Conservation (phyloP, 2,797 vertebrate genomes). For the Alcedo atthis region DNA sequence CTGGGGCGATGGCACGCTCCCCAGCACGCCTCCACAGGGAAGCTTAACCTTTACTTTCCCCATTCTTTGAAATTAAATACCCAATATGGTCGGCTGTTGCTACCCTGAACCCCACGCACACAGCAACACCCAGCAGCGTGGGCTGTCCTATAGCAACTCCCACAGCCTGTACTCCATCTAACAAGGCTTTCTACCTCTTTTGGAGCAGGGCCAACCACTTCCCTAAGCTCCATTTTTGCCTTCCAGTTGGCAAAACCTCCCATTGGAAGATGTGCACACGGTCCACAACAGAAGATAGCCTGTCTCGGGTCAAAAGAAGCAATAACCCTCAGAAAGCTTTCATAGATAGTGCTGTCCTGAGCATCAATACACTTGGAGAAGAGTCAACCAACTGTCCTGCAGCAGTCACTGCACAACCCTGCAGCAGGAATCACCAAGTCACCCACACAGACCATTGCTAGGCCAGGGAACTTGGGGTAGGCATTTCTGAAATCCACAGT, state of each 20-base stretch:
- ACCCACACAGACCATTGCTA: neutral
- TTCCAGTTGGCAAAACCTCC: neutral
- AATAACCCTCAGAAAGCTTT: neutral
- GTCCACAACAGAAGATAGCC: rapidly evolving
- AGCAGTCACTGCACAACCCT: neutral
- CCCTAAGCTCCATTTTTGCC: neutral
- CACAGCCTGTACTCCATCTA: no score
- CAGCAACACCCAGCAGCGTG: rapidly evolving
- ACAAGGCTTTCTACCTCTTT: neutral
- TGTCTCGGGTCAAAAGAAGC: neutral
- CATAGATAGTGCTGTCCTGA: neutral
- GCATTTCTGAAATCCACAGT: neutral
- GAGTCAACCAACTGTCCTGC: neutral
- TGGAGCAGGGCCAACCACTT: no score
- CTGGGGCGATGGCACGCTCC: rapidly evolving
- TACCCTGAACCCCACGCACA: rapidly evolving
- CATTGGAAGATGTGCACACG: neutral
- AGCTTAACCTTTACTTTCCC: rapidly evolving
- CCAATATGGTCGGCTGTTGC: rapidly evolving
- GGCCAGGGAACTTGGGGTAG: neutral
- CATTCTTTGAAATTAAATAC: rapidly evolving
- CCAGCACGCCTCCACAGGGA: rapidly evolving
- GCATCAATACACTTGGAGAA: neutral
- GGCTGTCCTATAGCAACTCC: neutral
- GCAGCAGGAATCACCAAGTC: neutral